Conservation (phyloP, 2,888 invertebrate species). For the Lysandra coridon region DNA sequence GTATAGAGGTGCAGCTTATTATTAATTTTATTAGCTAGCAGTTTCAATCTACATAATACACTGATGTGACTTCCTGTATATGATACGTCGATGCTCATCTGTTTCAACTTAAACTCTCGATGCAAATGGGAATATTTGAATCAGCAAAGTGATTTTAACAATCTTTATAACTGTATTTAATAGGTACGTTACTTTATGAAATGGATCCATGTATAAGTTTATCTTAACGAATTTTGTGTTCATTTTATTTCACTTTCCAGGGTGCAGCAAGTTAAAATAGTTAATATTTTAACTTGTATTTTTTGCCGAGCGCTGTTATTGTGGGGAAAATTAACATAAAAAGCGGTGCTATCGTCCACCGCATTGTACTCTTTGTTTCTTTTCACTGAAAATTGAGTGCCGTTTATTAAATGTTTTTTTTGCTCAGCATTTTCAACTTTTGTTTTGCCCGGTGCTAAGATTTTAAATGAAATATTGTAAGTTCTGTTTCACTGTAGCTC, state of each 20-base stretch:
- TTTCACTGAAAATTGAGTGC: slow-evolving; percentile 14
- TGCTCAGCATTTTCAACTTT: slow-evolving; percentile 4
- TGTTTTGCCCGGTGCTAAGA: background rate
- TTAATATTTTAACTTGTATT: slow-evolving; percentile 19
- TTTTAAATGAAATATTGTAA: slow-evolving; percentile 8
- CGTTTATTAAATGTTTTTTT: slow-evolving; percentile 23
- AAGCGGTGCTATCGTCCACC: slow-evolving; percentile 14
- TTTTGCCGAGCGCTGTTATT: background rate
- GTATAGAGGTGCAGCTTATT: no score
- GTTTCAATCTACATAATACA: no score
- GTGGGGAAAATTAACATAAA: slow-evolving; percentile 19
- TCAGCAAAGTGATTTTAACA: background rate
- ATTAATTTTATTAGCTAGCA: no score
- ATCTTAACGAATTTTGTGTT: background rate
- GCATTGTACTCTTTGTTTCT: slow-evolving; percentile 20
- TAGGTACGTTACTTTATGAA: background rate
- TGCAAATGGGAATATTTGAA: background rate
- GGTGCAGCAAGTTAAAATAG: no score
- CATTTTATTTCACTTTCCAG: background rate
- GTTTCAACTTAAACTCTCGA: background rate
- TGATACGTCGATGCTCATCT: background rate
- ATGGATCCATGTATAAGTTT: background rate
- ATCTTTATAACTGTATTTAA: background rate
- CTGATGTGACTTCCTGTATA: background rate
- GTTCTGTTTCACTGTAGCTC: background rate